Conservation (phyloP, 2,113 vertebrate species). For the Hippocampus zosterae region DNA sequence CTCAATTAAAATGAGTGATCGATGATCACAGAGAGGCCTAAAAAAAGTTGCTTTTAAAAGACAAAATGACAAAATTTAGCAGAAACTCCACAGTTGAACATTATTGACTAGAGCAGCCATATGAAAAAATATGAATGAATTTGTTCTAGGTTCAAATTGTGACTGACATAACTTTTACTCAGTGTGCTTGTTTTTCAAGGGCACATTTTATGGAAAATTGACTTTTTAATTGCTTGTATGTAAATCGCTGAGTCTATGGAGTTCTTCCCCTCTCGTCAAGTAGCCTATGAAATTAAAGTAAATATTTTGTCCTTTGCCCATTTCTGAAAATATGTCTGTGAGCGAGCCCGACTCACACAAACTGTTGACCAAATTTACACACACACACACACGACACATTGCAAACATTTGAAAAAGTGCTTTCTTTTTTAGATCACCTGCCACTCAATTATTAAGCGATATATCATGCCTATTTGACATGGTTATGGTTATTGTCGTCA, state of each 20-base stretch:
- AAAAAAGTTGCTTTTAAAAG: neutral
- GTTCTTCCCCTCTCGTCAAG: neutral
- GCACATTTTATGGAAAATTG: neutral
- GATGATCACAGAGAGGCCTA: neutral
- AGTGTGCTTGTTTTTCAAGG: neutral
- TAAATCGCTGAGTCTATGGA: neutral
- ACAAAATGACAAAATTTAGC: neutral
- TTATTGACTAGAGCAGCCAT: neutral
- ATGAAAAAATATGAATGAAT: neutral
- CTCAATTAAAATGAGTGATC: conserved; percentile 45
- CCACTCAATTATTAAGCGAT: neutral
- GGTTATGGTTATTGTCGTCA: neutral
- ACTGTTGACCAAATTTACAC: neutral
- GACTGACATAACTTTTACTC: neutral
- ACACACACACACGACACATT: neutral
- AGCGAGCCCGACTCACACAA: neutral
- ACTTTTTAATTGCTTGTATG: neutral
- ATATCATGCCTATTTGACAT: neutral
- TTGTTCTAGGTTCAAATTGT: neutral
- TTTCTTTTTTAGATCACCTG: neutral
- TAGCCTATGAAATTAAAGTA: neutral
- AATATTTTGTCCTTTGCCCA: neutral
- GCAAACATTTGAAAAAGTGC: neutral
- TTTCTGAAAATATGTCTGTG: neutral
- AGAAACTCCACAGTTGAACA: neutral